A percentile compares a stretch with the other conserved stretches of the same genome.
These are phyloP conservation scores for Acanthornis magna DNA, from an alignment of 2,797 vertebrate species.

Conservation along the genomic window DNA sequence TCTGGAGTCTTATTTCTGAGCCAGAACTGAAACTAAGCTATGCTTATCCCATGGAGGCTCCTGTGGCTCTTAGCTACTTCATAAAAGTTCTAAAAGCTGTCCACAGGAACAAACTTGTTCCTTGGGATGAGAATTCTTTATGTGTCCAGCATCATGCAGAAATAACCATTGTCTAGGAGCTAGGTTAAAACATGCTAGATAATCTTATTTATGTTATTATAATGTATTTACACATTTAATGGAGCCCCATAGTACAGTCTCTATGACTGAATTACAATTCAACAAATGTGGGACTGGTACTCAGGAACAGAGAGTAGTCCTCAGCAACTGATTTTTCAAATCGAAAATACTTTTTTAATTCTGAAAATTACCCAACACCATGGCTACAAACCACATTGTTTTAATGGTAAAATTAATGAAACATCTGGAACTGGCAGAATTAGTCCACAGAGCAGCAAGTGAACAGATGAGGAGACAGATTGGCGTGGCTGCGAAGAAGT, in stretches of 20 bases:
- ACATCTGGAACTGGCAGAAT: slow-evolving; percentile 34
- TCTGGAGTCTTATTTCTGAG: not conserved
- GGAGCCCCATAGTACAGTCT: not conserved
- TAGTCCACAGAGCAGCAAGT: not conserved
- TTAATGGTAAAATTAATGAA: not conserved
- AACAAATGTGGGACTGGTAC: not conserved
- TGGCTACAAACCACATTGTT: not conserved
- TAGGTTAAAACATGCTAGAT: not conserved
- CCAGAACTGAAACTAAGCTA: not conserved
- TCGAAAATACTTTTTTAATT: not conserved
- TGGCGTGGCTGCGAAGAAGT: not conserved
- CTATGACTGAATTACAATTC: not conserved
- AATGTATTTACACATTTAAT: not conserved
- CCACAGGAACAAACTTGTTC: not conserved
- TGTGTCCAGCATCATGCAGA: not conserved
- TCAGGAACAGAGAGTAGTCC: not conserved
- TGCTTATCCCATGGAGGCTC: not conserved
- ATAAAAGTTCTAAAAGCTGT: not conserved
- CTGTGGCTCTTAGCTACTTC: not conserved
- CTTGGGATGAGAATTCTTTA: not conserved
- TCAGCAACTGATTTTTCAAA: not conserved
- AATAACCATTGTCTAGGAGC: not conserved
- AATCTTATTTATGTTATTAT: not conserved
- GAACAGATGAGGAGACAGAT: slow-evolving; percentile 26
- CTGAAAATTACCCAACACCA: not conserved